Conservation (phyloP, 2,888 invertebrate genomes). For the Tetragonisca angustula region DNA sequence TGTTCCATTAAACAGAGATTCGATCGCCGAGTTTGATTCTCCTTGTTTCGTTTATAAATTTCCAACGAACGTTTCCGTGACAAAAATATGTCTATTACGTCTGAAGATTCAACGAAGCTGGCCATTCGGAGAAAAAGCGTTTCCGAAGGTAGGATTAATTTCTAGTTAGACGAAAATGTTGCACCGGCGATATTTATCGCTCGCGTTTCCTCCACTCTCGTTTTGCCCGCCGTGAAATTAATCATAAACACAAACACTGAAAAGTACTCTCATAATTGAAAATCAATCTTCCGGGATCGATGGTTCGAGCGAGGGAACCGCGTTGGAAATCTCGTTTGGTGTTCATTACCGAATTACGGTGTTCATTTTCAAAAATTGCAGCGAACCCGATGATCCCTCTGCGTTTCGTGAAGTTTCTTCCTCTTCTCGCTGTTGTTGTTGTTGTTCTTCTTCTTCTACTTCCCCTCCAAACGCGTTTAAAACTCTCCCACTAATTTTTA, state of each 20-base stretch:
- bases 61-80: no score
- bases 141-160: no score
- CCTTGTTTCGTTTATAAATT: no score
- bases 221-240: background rate
- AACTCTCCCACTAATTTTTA: slow-evolving; percentile 32
- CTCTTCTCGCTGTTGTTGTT: no score
- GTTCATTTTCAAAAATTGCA: background rate
- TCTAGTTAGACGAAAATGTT: no score
- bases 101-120: no score
- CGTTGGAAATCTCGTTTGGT: background rate
- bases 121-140: no score
- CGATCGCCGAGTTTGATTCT: no score
- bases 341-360: background rate
- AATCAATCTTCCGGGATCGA: background rate
- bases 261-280: background rate
- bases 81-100: no score
- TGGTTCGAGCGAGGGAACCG: background rate
- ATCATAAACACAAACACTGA: background rate
- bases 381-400: background rate
- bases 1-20: no score
- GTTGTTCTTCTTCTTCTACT: background rate
- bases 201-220: background rate
- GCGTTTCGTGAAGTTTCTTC: background rate
- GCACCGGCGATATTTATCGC: background rate
- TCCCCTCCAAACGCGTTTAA: slow-evolving; percentile 11